phyloP scores from a whole-genome alignment of 2,113 vertebrate species.

The Bolborhynchus lineola region DNA sequence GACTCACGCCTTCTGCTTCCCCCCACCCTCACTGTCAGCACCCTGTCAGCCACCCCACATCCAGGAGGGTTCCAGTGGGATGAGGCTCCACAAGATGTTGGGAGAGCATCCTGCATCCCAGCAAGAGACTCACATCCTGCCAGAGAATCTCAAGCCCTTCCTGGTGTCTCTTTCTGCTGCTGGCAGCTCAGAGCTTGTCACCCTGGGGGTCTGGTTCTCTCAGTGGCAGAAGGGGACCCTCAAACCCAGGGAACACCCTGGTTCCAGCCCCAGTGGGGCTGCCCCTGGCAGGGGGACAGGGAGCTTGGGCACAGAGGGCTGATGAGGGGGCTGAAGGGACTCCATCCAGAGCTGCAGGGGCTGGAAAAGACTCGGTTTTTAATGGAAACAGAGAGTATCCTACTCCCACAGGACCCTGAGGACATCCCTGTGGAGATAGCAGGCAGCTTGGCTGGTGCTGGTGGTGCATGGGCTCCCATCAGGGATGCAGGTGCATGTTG shows the following conservation, averaged over 20 bases:
- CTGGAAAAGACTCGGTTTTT: not conserved
- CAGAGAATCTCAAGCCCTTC: not conserved
- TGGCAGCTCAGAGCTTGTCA: not conserved
- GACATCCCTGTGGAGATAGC: not conserved
- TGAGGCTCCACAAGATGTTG: fast-evolving
- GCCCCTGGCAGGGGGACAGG: not conserved
- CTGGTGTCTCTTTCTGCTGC: not conserved
- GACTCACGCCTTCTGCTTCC: not conserved
- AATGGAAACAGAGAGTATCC: not conserved
- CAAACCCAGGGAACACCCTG: not conserved
- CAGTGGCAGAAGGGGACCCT: not conserved
- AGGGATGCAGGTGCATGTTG: fast-evolving
- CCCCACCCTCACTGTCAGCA: fast-evolving
- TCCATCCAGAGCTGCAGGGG: not conserved
- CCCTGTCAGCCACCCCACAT: not conserved
- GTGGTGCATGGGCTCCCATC: fast-evolving
- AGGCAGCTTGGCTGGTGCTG: not conserved
- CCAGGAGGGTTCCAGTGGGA: not conserved
- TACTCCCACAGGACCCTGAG: not conserved
- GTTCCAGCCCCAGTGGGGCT: not conserved
- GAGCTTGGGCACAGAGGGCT: fast-evolving
- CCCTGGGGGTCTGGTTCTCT: fast-evolving
- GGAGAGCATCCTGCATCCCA: not conserved
- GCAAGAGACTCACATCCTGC: too few relatives aligned
- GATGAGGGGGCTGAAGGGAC: not conserved